Evolutionary conservation across 2,113 vertebrate species (phyloP), one percentile per base, ranked within the genome.

Genomic region (Pelodiscus sinensis): DNA sequence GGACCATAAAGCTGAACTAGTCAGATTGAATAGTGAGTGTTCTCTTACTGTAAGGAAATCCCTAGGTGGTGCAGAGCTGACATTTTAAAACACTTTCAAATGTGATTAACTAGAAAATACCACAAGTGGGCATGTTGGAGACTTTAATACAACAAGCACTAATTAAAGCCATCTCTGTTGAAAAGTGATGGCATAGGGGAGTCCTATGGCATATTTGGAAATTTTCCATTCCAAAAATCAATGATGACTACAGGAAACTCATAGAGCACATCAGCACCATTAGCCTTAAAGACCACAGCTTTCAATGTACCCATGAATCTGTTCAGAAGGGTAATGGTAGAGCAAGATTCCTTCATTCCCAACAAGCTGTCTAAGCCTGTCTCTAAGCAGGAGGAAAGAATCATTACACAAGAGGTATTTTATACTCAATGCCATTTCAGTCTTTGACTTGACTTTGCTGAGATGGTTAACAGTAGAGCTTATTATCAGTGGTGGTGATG

Each of bases 91-190:
- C 90, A 84, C 71, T 96, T 79, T 79, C 51, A 89, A 73, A 90
- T 77, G 54, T 86, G 92, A 94, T 68, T 92, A 95, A 92, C 78
- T 83, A 87, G 54, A 93, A 62, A 78, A 79, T 83, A 82, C 87
- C 88, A 75, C 79, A 22, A 90, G 94, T 71, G 88, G 94, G 38
- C 75, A 80, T 60, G 90, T 89, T 90, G 92, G 75, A 91, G n/a
- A 58, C 38, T 80, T 86, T 89, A 92, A 87, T 73, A 88, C 90
- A 95, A 97, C 96, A 55, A 57, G 24, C 85, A 87, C 94, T 94
- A 91, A 97, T 96, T 93, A 89, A 94, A 94, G 12, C 31, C 15
- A 44, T 92, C 14, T 58, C 29, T 82, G 10, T 57, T 58, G 25
- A 86, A 91, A 96, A 94, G 19, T 18, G 88, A 90, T 90, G 44